These are phyloP conservation scores for Melieria crassipennis DNA, from an alignment of 2,888 invertebrate genomes.

Conservation along the genomic window DNA sequence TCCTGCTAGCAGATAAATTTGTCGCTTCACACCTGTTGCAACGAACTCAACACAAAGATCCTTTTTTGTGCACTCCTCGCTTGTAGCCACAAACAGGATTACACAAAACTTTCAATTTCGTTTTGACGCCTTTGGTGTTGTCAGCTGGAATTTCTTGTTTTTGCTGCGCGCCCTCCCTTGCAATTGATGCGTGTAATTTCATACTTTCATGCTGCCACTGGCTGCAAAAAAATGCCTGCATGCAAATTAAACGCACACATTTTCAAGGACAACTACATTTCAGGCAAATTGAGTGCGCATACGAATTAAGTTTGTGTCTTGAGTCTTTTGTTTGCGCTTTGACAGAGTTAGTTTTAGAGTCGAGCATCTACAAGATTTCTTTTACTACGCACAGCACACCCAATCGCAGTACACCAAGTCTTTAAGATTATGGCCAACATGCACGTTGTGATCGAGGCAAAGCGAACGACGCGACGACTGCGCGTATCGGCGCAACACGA, in stretches of 20 bases:
- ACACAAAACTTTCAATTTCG: conserved; percentile 46
- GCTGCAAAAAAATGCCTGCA: too few relatives aligned
- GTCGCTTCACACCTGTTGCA: conserved; percentile 50
- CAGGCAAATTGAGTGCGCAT: conserved; percentile 24
- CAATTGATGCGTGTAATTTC: too few relatives aligned
- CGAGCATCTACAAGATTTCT: background rate
- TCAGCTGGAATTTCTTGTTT: conserved; percentile 13
- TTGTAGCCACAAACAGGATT: conserved; percentile 32
- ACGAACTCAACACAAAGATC: conserved; percentile 14
- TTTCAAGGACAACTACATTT: conserved; percentile 42
- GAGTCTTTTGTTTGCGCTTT: background rate
- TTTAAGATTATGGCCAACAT: conserved; percentile 54
- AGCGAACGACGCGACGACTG: background rate
- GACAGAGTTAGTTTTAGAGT: too few relatives aligned
- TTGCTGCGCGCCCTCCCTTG: background rate
- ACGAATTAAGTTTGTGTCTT: conserved; percentile 17
- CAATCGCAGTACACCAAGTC: conserved; percentile 45
- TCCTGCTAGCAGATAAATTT: conserved; percentile 37
- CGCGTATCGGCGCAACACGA: conserved; percentile 48
- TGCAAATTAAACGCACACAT: conserved; percentile 36
- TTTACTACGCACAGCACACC: background rate
- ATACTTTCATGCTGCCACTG: too few relatives aligned
- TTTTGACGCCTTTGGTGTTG: conserved; percentile 39
- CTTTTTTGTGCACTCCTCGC: conserved; percentile 36
- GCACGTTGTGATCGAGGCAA: conserved; percentile 28